Evolutionary conservation across 2,888 invertebrate genomes (phyloP), one percentile per base, ranked within the genome.

Genomic region (Mythimna ferrago): DNA sequence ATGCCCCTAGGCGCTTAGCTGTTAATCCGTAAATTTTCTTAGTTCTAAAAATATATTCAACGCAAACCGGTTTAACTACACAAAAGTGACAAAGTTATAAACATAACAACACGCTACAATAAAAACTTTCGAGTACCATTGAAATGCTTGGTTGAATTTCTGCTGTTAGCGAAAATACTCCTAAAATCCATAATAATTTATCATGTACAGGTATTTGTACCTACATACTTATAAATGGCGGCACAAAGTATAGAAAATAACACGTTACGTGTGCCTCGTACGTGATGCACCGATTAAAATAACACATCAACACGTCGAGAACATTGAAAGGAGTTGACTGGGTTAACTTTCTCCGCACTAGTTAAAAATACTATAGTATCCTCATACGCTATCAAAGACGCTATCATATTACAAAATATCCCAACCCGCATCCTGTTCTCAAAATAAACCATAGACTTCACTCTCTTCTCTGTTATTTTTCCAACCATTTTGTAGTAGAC

Each of bases 371-470:
- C 56, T 11, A 54, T 48, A 68, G 51, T 71, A 71, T 73, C 75
- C 80, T 75, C 66, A 62, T 62, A 38, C 60, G 41, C 51, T 71
- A 60, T 65, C 48, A 60, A 72, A 63, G 53, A 64, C 73, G 67
- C 56, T 88, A 84, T 89, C 82, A 71, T 64, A 75, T 89, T 88
- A 88, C 89, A 71, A 73, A 81, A 89, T 81, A 79, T 75, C 72
- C 51, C n/a, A 76, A 35, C 92, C 91, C 92, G 90, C 92, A 92
- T 92, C 92, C 92, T 91, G 89, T 83, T 88, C 84, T 85, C 80
- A 76, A 87, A 90, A 89, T 90, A 90, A 64, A 68, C 66, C 75
- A 71, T 71, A 6, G 16, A 48, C 48, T 16, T 48, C 16, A 14
- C 14, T 53, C 58, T 41, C 60, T 60, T 67, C 26, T 63, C 26